Evolutionary conservation across 2,113 vertebrate species (phyloP), one percentile per base, ranked within the genome.

Genomic region (Cephalopholis sonnerati): DNA sequence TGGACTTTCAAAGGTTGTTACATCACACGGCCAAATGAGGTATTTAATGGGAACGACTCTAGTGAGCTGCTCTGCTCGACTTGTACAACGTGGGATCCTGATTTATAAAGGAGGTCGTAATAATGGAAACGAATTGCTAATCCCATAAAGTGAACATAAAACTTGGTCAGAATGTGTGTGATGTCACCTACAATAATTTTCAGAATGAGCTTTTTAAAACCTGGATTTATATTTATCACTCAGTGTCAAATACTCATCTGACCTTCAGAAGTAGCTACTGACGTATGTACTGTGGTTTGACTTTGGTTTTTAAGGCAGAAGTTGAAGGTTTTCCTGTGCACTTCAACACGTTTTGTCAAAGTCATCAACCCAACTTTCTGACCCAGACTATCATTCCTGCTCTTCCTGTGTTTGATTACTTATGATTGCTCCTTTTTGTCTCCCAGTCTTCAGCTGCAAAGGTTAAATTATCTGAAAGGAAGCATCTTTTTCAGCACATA

Each of bases 1-100:
- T 81, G 76, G 78, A 72, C 86, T 78, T 84, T 88, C 81, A 86
- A 64, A 83, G 62, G 74, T 74, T 78, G 64, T 91, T 89, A 89
- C 83, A 78, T 87, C 78, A 82, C 85, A 25, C 13, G 7, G 62
- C 73, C 74, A 84, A 89, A 91, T 76, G 62, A 77, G 77, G 76
- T 66, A 57, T 72, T 88, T 80, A 86, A 66, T 59, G 53, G 36
- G 75, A 87, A 55, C 53, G 27, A 74, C 68, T 79, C 5, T 22
- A 13, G 39, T 29, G 58, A 76, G 78, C 57, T 29, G 54, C 55
- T 86, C 70, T 84, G 70, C 79, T 77, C 39, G 22, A 57, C 51
- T 32, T 9, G 13, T 32, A 20, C 55, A 79, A 76, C 29, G 59
- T 36, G 27, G 65, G 25, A 76, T 29, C 24, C 57, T 71, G 81